These are phyloP conservation scores for Probaryconus sp. DNA, from an alignment of 1,140 invertebrate genomes.

Conservation along the genomic window DNA sequence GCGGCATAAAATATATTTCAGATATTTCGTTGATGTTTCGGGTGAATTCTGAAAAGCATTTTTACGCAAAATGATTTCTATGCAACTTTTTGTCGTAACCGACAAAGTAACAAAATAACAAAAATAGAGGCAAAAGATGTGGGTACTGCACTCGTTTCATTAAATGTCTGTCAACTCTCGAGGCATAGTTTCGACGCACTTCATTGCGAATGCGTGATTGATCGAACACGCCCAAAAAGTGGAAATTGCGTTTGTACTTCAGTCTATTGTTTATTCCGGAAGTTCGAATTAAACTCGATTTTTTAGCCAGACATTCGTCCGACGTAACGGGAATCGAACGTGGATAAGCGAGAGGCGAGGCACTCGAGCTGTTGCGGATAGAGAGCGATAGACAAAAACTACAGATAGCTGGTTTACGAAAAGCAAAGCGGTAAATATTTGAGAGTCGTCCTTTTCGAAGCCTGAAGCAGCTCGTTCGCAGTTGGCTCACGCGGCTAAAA, in stretches of 20 bases:
- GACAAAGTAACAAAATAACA: conserved; percentile 27
- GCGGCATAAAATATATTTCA: not conserved
- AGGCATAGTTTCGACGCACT: conserved; percentile 36
- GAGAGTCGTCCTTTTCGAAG: conserved; percentile 65
- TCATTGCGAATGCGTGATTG: conserved; percentile 47
- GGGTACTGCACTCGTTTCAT: conserved; percentile 27
- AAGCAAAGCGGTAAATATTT: conserved; percentile 72
- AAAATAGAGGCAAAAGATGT: conserved; percentile 22
- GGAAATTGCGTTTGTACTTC: conserved; percentile 53
- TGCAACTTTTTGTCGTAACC: conserved; percentile 28
- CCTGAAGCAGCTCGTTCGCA: conserved; percentile 63
- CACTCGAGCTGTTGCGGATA: conserved; percentile 19
- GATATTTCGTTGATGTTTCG: not conserved
- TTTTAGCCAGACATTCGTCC: conserved; percentile 26
- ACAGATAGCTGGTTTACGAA: conserved; percentile 63
- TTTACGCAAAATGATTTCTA: conserved; percentile 24
- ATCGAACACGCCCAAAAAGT: conserved; percentile 32
- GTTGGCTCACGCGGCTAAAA: conserved; percentile 72
- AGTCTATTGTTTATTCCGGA: conserved; percentile 49
- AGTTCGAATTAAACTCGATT: conserved; percentile 53
- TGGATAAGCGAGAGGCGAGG: conserved; percentile 19
- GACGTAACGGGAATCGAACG: conserved; percentile 9
- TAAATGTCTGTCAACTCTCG: conserved; percentile 45
- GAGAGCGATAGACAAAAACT: conserved; percentile 33
- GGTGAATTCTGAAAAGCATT: conserved; percentile 8